Conservation (phyloP, 2,113 vertebrate species). For the Siniperca chuatsi region DNA sequence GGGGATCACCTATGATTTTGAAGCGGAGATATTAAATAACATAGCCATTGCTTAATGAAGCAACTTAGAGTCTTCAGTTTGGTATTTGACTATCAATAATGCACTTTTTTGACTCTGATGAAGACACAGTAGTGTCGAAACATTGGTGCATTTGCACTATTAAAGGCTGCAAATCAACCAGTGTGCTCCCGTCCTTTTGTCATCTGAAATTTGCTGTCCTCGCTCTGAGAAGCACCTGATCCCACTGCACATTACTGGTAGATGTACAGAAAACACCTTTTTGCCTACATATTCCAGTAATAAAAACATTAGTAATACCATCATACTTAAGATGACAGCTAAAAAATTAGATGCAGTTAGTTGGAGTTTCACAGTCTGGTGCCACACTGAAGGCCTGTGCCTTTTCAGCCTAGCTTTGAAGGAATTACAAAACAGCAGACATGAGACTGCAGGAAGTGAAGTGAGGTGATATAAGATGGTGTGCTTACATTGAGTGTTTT, state of each 20-base stretch:
- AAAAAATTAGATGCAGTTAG: background rate
- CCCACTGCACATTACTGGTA: background rate
- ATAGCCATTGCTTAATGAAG: constrained; percentile 47
- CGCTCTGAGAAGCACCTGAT: background rate
- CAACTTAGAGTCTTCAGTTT: constrained; percentile 23
- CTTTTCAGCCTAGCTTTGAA: background rate
- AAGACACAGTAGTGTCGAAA: background rate
- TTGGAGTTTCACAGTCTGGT: background rate
- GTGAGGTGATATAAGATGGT: background rate
- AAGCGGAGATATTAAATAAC: constrained; percentile 30
- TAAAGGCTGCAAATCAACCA: constrained; percentile 18
- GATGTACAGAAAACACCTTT: background rate
- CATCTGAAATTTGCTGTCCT: background rate
- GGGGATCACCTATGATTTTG: constrained; percentile 43
- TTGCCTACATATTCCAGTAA: background rate
- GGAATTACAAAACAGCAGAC: background rate
- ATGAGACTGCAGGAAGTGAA: background rate
- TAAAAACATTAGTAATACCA: background rate
- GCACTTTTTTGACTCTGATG: constrained; percentile 10
- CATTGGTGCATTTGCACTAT: background rate
- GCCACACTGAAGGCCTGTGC: background rate
- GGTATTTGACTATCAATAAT: constrained; percentile 28
- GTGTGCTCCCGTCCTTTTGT: background rate
- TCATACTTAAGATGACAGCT: background rate
- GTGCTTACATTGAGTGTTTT: background rate